Evolutionary conservation across 2,888 invertebrate genomes (phyloP), one percentile per base, ranked within the genome.

Genomic region (Blera fallax): DNA sequence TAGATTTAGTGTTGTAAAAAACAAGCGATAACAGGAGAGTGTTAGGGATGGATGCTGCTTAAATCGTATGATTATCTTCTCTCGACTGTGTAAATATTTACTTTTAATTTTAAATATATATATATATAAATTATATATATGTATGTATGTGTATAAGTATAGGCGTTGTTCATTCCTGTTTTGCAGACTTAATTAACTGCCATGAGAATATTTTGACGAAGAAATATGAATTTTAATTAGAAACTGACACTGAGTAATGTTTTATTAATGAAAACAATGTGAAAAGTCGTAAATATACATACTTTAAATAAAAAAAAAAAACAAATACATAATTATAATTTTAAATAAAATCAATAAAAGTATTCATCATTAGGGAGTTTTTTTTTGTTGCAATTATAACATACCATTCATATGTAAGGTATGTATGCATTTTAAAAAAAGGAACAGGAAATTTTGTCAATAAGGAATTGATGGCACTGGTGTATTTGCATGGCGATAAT

Each of bases 181-280:
- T 84, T 84, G 83, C 83, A 84, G 73, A 84, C 83, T 74, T 83
- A 54, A 73, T 73, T 79, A 84, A 79, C 83, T 84, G 83, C 83
- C 83, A 84, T 79, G 34, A 60, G 45, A 67, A 78, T 78, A 77
- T 54, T 69, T 62, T 67, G 69, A 58, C 34, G 16, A 76, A 64
- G 24, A 45, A 60, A 43, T 54, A 34, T 65, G 10, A 73, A 77
- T 74, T 67, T 70, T 18, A 65, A 78, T 50, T 60, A 73, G 74
- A 10, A 56, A 74, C 65, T 34, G 65, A 67, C 18, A 50, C 21
- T 62, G 18, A 67, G 18, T 69, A 69, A 40, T 69, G 62, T 83
- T 79, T 79, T 67, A 74, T 56, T 79, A 65, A 54, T 34, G 58
- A 65, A 70, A 65, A 65, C 45, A 72, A 65, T 78, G 82, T 77